Percentiles rank a stretch among this genome's conserved stretches.
These are phyloP conservation scores for Plotosus lineatus DNA, from an alignment of 2,113 vertebrate genomes.

Conservation along the genomic window DNA sequence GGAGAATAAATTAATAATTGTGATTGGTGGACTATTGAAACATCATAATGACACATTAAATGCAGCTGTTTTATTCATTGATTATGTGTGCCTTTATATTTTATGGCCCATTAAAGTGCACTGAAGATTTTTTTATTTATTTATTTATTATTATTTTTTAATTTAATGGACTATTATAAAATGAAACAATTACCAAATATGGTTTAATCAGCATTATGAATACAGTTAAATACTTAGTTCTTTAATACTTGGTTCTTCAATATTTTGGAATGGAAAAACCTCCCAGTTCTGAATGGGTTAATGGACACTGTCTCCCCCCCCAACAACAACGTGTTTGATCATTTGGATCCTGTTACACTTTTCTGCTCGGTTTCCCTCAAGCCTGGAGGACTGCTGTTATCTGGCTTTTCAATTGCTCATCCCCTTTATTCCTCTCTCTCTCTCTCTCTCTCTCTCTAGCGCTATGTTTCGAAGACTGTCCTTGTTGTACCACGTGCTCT, in stretches of 20 bases:
- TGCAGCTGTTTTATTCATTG: background rate
- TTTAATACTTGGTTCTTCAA: constrained; percentile 2
- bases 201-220: constrained; percentile 6
- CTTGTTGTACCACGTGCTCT: constrained; percentile 52
- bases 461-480: background rate
- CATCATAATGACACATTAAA: background rate
- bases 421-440: background rate
- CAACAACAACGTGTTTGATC: constrained; percentile 5
- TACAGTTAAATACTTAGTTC: background rate
- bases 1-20: constrained; percentile 3
- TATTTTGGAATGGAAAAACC: background rate
- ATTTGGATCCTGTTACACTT: constrained; percentile 18
- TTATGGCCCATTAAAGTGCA: too few species aligned
- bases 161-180: background rate
- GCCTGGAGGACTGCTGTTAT: constrained; percentile 22
- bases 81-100: background rate
- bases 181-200: background rate
- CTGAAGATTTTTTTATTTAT: background rate
- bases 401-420: background rate
- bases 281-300: background rate
- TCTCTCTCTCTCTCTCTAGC: background rate
- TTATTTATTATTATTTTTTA: constrained; percentile 14
- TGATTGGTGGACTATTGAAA: background rate
- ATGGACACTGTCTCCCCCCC: constrained; percentile 3
- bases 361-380: constrained; percentile 6